Percentiles rank a stretch among this genome's conserved stretches.
Conservation (phyloP, 2,888 invertebrate genomes). For the Ormyrus rosae region DNA sequence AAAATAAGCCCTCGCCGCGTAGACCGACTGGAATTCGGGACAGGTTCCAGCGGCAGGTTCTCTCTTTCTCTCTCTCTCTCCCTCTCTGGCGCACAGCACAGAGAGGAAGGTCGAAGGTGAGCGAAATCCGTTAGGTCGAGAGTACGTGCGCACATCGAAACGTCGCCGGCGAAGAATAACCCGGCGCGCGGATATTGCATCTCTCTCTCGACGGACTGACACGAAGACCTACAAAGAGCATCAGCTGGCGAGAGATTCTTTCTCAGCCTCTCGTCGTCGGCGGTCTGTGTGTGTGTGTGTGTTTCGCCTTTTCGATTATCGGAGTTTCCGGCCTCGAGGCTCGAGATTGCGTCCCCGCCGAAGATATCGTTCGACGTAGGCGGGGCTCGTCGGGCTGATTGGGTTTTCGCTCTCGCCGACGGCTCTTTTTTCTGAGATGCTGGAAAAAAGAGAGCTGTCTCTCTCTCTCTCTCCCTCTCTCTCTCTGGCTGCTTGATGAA, state of each 20-base stretch:
- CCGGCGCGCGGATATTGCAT: constrained; percentile 26
- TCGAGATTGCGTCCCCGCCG: neutral
- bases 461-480: no score
- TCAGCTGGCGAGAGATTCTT: constrained; percentile 20
- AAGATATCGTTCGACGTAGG: neutral
- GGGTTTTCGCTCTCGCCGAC: no score
- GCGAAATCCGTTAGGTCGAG: constrained; percentile 41
- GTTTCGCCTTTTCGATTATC: constrained; percentile 23
- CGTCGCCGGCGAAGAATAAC: constrained; percentile 35
- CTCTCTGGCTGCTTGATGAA: no score
- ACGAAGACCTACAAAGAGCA: constrained; percentile 48
- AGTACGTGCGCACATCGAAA: constrained; percentile 5
- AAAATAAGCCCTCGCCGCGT: constrained; percentile 1
- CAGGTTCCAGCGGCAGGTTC: constrained; percentile 21
- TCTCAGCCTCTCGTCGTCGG: neutral
- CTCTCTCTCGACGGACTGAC: constrained; percentile 23
- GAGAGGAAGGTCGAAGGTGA: constrained; percentile 50
- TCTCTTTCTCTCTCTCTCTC: constrained; percentile 8
- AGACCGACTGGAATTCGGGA: constrained; percentile 29
- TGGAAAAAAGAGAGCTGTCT: no score
- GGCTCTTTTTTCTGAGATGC: no score
- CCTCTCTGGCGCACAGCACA: no score
- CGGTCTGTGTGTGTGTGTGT: neutral
- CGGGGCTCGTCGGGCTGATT: no score
- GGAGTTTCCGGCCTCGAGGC: constrained; percentile 17